Percentiles rank a stretch among this genome's conserved stretches.
These are phyloP conservation scores for Teleopsis dalmanni DNA, from an alignment of 1,140 invertebrate species.

Conservation along the genomic window DNA sequence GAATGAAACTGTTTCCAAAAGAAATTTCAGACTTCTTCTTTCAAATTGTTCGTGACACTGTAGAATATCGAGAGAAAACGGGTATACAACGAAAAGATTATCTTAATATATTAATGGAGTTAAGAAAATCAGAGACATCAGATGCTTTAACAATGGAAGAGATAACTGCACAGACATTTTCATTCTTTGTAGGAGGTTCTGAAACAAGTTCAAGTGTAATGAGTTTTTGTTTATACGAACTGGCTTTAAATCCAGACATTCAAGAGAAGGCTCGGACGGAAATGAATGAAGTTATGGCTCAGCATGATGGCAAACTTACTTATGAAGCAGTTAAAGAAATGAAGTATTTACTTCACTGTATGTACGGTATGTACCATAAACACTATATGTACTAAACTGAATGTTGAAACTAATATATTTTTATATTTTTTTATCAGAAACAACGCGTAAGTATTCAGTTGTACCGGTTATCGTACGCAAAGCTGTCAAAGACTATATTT, in stretches of 20 bases:
- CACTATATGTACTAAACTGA: background rate
- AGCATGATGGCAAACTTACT: conserved; percentile 46
- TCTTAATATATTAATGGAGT: conserved; percentile 8
- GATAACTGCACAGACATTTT: conserved; percentile 50
- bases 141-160: conserved; percentile 29
- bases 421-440: too few relatives aligned
- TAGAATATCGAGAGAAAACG: conserved; percentile 46
- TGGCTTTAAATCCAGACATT: conserved; percentile 45
- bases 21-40: conserved; percentile 47
- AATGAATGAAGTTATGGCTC: conserved; percentile 43
- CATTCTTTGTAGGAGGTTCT: conserved; percentile 58
- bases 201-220: conserved; percentile 47
- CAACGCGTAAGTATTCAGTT: too few relatives aligned
- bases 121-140: conserved; percentile 25
- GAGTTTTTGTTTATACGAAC: conserved; percentile 45
- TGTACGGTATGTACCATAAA: conserved; percentile 35
- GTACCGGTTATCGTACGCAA: too few relatives aligned
- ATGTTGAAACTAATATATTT: too few relatives aligned
- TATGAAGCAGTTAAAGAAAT: conserved; percentile 52
- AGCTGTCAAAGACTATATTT: too few relatives aligned
- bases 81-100: conserved; percentile 36
- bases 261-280: conserved; percentile 47
- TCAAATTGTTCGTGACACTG: conserved; percentile 42
- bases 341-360: conserved; percentile 50
- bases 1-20: conserved; percentile 36